Conservation (phyloP, 2,113 vertebrate genomes). For the Seriola aureovittata region DNA sequence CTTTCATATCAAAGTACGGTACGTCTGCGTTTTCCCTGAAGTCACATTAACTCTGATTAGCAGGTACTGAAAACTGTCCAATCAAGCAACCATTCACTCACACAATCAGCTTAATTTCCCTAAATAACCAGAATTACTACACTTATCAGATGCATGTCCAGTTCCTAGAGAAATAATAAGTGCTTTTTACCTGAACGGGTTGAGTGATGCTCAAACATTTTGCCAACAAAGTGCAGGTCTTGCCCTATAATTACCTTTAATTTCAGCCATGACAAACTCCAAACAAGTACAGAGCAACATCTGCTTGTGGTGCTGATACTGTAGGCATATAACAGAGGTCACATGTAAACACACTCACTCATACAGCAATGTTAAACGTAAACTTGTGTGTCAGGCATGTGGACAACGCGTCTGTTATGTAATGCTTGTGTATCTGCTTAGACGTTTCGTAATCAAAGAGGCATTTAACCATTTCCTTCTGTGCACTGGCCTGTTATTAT, state of each 20-base stretch:
- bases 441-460: conserved; percentile 10
- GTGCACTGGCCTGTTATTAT: not conserved
- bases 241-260: not conserved
- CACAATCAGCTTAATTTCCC: not conserved
- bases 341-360: not conserved
- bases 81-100: not conserved
- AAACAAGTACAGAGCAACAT: not conserved
- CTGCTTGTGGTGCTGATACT: not conserved
- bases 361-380: not conserved
- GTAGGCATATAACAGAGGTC: not conserved
- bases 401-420: conserved; percentile 28
- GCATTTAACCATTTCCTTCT: not conserved
- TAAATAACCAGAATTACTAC: not conserved
- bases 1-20: not conserved
- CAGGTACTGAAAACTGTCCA: not conserved
- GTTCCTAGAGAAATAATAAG: not conserved
- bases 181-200: not conserved
- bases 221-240: not conserved
- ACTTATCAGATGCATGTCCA: too few relatives aligned
- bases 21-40: not conserved
- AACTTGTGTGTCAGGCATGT: not conserved
- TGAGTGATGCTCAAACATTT: not conserved
- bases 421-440: conserved; percentile 18
- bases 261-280: not conserved
- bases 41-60: not conserved